A percentile compares a stretch with the other conserved stretches of the same genome.
These are phyloP conservation scores for Aythya fuligula DNA, from an alignment of 2,797 vertebrate species.

Conservation along the genomic window DNA sequence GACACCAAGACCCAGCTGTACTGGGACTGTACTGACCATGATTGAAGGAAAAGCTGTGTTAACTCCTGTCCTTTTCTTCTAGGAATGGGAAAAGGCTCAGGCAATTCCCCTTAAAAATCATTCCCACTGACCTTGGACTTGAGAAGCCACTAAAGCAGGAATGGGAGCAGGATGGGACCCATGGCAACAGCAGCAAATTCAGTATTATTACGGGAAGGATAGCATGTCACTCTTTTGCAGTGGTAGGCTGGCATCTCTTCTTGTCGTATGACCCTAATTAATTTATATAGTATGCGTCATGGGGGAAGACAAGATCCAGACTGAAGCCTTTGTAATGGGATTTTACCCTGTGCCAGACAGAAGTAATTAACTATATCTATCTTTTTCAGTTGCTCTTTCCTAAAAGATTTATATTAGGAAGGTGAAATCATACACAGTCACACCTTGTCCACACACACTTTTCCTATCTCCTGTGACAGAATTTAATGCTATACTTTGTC, in stretches of 20 bases:
- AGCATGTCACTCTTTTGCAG: background rate
- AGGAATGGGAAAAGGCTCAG: background rate
- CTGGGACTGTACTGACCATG: background rate
- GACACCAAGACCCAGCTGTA: background rate
- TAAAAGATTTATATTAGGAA: conserved; percentile 47
- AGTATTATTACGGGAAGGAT: background rate
- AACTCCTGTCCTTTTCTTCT: background rate
- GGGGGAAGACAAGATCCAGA: conserved; percentile 49
- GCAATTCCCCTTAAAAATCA: background rate
- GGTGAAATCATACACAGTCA: conserved; percentile 36
- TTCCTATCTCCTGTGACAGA: conserved; percentile 13
- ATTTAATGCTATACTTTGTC: background rate
- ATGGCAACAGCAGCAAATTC: background rate
- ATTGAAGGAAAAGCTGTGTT: background rate
- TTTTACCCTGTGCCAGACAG: conserved; percentile 44
- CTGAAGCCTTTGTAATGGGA: conserved; percentile 51
- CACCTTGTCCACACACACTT: conserved; percentile 23
- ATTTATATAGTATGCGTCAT: conserved; percentile 19
- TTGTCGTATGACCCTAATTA: conserved; percentile 35
- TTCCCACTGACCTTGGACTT: background rate
- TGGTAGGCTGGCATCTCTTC: conserved; percentile 20
- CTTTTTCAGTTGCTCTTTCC: conserved; percentile 52
- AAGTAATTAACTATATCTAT: conserved; percentile 67
- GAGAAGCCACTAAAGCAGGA: background rate
- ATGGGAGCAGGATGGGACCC: background rate